A percentile compares a stretch with the other conserved stretches of the same genome.
Conservation (phyloP, 2,888 invertebrate genomes). For the Agrotis puta region DNA sequence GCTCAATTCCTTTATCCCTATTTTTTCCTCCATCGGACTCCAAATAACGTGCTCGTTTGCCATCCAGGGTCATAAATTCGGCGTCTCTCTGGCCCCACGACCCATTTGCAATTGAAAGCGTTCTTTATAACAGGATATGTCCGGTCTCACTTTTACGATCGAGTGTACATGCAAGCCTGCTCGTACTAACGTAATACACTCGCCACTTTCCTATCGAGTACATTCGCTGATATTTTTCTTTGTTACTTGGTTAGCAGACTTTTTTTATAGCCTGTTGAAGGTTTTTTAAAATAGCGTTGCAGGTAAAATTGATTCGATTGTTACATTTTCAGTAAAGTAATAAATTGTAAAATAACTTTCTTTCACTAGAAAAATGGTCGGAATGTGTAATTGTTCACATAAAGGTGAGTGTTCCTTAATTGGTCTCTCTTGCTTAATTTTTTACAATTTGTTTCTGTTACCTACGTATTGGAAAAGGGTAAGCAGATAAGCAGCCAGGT, state of each 20-base stretch:
- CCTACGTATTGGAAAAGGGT: too few relatives aligned
- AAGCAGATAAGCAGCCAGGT: too few relatives aligned
- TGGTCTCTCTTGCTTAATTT: too few relatives aligned
- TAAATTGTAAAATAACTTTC: too few relatives aligned
- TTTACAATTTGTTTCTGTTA: too few relatives aligned
- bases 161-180: conserved; percentile 59
- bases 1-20: conserved; percentile 83
- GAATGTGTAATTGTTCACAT: too few relatives aligned
- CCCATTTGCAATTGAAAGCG: conserved; percentile 90
- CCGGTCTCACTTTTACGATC: conserved; percentile 84
- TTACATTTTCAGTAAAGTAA: background rate
- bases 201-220: conserved; percentile 47
- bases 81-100: conserved; percentile 81
- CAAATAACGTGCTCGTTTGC: conserved; percentile 85
- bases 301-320: background rate
- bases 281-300: background rate
- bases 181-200: conserved; percentile 56
- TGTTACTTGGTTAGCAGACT: conserved; percentile 15
- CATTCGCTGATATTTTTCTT: conserved; percentile 38
- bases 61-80: conserved; percentile 84
- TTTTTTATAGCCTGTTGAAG: background rate
- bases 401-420: too few relatives aligned
- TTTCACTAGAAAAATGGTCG: too few relatives aligned
- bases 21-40: conserved; percentile 82
- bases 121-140: conserved; percentile 87